phyloP scores from a whole-genome alignment of 2,113 vertebrate species.

The Cricetomys ansorgei region DNA sequence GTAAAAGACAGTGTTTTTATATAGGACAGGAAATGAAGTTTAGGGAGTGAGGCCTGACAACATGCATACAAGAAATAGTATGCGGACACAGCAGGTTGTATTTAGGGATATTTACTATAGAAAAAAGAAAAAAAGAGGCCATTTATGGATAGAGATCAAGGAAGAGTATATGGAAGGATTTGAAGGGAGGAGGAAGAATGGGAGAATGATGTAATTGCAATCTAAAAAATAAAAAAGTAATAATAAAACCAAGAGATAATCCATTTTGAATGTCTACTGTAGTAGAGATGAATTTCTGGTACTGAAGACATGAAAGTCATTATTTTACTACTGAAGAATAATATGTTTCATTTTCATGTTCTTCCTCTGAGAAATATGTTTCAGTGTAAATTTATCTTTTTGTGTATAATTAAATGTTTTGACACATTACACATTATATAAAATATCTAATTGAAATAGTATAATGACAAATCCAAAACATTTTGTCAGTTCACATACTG shows the following conservation, averaged over 20 bases:
- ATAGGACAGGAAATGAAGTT: not conserved
- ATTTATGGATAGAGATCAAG: not conserved
- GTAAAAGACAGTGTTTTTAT: not conserved
- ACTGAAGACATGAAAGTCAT: not conserved
- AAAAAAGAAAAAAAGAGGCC: not conserved
- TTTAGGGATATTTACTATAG: not conserved
- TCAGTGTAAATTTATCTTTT: not conserved
- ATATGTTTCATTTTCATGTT: not conserved
- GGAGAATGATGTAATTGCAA: not conserved
- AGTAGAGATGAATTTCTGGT: slow-evolving; percentile 18
- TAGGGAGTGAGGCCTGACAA: not conserved
- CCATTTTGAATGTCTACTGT: not conserved
- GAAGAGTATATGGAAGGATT: not conserved
- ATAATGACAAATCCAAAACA: not conserved
- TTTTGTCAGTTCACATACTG: not conserved
- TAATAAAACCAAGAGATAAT: not conserved
- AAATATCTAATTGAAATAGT: not conserved
- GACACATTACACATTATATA: not conserved
- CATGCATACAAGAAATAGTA: not conserved
- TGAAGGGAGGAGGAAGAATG: no score
- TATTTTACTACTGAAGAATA: not conserved
- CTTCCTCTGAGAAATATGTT: not conserved
- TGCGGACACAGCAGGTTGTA: not conserved
- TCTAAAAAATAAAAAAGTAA: not conserved
- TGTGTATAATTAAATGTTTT: not conserved